Conservation (phyloP, 2,113 vertebrate species). For the Psephotus haematonotus region DNA sequence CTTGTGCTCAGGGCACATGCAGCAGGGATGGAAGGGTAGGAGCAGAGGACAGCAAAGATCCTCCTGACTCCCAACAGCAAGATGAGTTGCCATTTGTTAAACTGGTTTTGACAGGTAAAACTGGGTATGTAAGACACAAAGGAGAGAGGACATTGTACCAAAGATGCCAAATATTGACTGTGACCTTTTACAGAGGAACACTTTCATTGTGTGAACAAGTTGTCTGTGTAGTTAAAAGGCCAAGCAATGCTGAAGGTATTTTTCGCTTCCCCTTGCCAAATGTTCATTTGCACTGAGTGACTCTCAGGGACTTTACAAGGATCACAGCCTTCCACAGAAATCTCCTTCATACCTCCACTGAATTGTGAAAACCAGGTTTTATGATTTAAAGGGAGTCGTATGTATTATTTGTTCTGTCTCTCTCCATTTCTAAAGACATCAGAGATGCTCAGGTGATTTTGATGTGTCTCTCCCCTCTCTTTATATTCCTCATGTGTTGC, state of each 20-base stretch:
- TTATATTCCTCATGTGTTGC: constrained; percentile 52
- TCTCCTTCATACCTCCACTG: constrained; percentile 26
- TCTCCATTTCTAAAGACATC: constrained; percentile 38
- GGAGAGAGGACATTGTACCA: not conserved
- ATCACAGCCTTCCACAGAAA: constrained; percentile 28
- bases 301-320: not conserved
- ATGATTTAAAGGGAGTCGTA: constrained; percentile 32
- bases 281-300: not conserved
- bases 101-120: not conserved
- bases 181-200: constrained; percentile 41
- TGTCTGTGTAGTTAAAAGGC: constrained; percentile 11
- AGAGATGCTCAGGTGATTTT: constrained; percentile 52
- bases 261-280: constrained; percentile 10
- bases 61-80: not conserved
- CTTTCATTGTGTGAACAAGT: not conserved
- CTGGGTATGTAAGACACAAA: not conserved
- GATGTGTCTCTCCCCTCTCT: constrained; percentile 20
- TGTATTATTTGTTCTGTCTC: constrained; percentile 18
- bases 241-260: constrained; percentile 23
- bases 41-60: not conserved
- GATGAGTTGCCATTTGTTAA: not conserved
- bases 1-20: not conserved
- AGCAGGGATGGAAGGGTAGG: not conserved
- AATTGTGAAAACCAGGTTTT: constrained; percentile 6
- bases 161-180: not conserved